Evolutionary conservation across 2,113 vertebrate genomes (phyloP).

Genomic region (Triplophysa dalaica): DNA sequence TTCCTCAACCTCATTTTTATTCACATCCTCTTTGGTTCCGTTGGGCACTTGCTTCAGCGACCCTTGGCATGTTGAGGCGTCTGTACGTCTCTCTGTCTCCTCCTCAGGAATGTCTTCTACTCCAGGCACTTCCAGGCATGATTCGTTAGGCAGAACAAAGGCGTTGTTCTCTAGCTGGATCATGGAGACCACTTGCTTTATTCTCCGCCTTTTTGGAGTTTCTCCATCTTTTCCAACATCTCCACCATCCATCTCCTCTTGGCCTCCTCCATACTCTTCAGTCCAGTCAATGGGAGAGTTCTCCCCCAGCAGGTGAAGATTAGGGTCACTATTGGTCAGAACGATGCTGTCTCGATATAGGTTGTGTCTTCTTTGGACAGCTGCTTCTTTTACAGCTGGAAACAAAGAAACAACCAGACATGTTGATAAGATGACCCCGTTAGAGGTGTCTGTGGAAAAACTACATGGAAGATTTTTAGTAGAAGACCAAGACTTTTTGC

Average conservation of each 20-base stretch:
- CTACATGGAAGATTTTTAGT: neutral
- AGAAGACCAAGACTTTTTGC: neutral
- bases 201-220: constrained; percentile 75
- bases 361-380: constrained; percentile 92
- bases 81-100: constrained; percentile 17
- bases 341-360: constrained; percentile 94
- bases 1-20: neutral
- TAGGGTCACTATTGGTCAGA: constrained; percentile 91
- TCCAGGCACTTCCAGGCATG: constrained; percentile 60
- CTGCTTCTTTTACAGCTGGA: constrained; percentile 92
- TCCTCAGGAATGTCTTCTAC: constrained; percentile 65
- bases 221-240: constrained; percentile 28
- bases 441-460: neutral
- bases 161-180: constrained; percentile 82
- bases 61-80: constrained; percentile 39
- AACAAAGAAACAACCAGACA: neutral
- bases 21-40: constrained; percentile 51
- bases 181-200: constrained; percentile 89
- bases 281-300: constrained; percentile 84
- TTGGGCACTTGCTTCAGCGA: constrained; percentile 61
- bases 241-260: constrained; percentile 48
- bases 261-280: constrained; percentile 58
- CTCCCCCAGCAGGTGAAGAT: constrained; percentile 86
- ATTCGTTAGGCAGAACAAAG: constrained; percentile 62
- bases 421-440: neutral